Conservation (phyloP, 1,140 invertebrate genomes). For the Caenorhabditis brenneri region DNA sequence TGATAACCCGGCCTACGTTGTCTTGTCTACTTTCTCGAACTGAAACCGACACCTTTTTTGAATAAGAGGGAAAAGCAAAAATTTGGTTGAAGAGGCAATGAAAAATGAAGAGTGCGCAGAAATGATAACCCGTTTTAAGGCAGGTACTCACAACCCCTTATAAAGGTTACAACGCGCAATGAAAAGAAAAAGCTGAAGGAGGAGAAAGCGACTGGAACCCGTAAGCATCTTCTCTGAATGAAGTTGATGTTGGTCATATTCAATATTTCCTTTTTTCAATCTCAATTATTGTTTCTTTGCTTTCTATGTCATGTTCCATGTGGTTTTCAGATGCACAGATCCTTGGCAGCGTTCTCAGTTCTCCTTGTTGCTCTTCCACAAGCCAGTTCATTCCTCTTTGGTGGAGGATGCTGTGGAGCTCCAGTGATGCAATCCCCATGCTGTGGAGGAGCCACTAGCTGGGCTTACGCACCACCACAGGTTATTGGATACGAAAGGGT, state of each 20-base stretch:
- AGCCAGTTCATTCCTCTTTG: background rate
- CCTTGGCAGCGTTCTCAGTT: background rate
- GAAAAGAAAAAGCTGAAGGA: background rate
- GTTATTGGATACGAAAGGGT: conserved; percentile 34
- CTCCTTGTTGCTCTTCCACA: background rate
- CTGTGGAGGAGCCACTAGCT: conserved; percentile 3
- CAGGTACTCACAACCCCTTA: conserved; percentile 29
- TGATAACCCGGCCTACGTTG: too few species aligned
- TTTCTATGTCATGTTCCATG: background rate
- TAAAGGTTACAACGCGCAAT: conserved; percentile 35
- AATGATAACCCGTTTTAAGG: conserved; percentile 16
- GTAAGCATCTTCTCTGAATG: background rate
- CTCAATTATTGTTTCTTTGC: background rate
- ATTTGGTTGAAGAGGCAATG: background rate
- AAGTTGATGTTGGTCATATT: background rate
- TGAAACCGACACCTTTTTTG: conserved; percentile 21
- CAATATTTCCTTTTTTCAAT: background rate
- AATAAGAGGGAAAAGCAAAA: too few species aligned
- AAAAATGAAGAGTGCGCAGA: background rate
- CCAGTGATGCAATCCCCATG: background rate
- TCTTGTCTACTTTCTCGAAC: background rate
- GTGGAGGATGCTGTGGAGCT: conserved; percentile 11
- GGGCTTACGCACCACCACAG: conserved; percentile 7
- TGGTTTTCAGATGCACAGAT: background rate
- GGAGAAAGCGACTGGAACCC: background rate